Percentiles rank a stretch among this genome's conserved stretches.
Evolutionary conservation across 2,888 invertebrate genomes (phyloP).

Genomic region (Drosophila suboccidentalis): DNA sequence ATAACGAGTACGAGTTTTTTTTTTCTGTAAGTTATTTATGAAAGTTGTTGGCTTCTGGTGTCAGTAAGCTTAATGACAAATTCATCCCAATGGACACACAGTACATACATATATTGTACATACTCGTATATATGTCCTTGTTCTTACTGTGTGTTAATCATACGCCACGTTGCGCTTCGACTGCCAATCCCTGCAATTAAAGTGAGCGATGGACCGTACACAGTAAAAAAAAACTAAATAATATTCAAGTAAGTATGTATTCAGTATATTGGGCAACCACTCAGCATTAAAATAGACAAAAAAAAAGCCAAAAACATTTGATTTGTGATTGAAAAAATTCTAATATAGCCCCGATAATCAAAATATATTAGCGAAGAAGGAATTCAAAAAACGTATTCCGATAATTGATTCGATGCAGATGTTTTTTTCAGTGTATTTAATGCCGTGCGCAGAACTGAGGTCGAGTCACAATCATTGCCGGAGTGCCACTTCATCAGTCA

Average conservation of each 20-base stretch:
- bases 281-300: too few relatives aligned
- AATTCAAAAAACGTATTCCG: too few relatives aligned
- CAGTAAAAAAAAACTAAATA: too few relatives aligned
- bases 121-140: conserved; percentile 2
- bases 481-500: conserved; percentile 49
- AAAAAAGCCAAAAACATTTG: too few relatives aligned
- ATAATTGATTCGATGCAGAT: too few relatives aligned
- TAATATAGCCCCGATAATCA: too few relatives aligned
- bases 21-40: conserved; percentile 27
- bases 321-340: too few relatives aligned
- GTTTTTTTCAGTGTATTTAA: background rate
- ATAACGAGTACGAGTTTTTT: background rate
- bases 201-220: conserved; percentile 5
- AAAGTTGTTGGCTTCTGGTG: conserved; percentile 17
- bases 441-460: background rate
- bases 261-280: too few relatives aligned
- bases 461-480: conserved; percentile 1
- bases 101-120: background rate
- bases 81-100: conserved; percentile 3
- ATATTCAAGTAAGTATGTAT: too few relatives aligned
- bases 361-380: too few relatives aligned
- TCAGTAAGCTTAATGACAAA: conserved; percentile 20
- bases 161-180: conserved; percentile 63
- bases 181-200: conserved; percentile 52
- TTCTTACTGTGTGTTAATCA: conserved; percentile 56